Percentiles rank a stretch among this genome's conserved stretches.
phyloP scores from a whole-genome alignment of 2,888 invertebrate species.

The Adelognathus sp. region DNA sequence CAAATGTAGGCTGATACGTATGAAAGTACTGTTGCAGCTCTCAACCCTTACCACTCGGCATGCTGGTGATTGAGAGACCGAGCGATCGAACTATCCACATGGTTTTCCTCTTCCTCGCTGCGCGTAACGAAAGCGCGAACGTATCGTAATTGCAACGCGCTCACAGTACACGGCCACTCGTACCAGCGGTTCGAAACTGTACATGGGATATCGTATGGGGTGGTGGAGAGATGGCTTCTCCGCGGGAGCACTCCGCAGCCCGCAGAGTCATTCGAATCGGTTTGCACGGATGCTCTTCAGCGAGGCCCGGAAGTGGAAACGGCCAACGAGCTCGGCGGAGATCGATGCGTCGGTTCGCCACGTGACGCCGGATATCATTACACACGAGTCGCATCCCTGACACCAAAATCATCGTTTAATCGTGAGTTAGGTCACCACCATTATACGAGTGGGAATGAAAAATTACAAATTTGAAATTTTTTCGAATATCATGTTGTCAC shows the following conservation, averaged over 20 bases:
- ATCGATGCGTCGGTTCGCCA: neutral
- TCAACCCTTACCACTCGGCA: conserved; percentile 15
- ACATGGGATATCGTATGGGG: neutral
- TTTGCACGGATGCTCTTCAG: neutral
- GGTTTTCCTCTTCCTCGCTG: conserved; percentile 2
- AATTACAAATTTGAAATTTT: too few relatives aligned
- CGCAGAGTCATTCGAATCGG: conserved; percentile 14
- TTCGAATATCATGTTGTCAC: too few relatives aligned
- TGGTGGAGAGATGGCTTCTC: neutral
- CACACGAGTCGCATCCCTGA: conserved; percentile 8
- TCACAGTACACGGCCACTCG: neutral
- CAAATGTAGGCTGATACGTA: neutral
- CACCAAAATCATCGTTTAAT: conserved; percentile 8
- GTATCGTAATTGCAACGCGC: conserved; percentile 3
- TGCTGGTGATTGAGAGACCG: neutral
- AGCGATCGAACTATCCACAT: neutral
- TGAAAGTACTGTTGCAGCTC: neutral
- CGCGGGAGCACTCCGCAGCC: neutral
- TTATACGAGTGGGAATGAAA: too few relatives aligned
- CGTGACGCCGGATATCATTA: conserved; percentile 18
- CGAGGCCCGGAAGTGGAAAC: conserved; percentile 10
- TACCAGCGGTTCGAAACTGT: neutral
- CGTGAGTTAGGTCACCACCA: neutral
- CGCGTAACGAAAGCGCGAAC: conserved; percentile 16
- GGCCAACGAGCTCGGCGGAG: neutral